Evolutionary conservation across 2,888 invertebrate species (phyloP).

Genomic region (Drosophila longiperda): DNA sequence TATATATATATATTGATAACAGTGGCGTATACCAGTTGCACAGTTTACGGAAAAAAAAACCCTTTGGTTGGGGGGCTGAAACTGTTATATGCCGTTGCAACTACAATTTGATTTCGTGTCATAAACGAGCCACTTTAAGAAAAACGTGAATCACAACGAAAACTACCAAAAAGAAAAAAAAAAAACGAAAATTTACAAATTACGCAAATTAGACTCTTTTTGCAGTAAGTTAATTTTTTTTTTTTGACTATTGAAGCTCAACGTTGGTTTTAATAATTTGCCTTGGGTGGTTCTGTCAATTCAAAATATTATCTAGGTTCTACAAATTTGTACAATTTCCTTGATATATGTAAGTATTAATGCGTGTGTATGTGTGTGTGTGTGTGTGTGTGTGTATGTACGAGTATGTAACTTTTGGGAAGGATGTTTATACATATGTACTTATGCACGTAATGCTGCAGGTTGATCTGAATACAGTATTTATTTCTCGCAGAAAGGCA

Average conservation of each 20-base stretch:
- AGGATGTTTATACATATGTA: slow-evolving; percentile 34
- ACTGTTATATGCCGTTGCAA: slow-evolving; percentile 9
- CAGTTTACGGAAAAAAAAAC: not conserved
- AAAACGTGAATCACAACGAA: slow-evolving; percentile 5
- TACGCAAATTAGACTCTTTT: slow-evolving; percentile 16
- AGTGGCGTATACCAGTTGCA: slow-evolving; percentile 18
- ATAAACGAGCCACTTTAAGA: slow-evolving; percentile 8
- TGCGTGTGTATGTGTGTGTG: slow-evolving; percentile 11
- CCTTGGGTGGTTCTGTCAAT: slow-evolving; percentile 36
- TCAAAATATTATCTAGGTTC: slow-evolving; percentile 35
- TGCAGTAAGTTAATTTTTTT: slow-evolving; percentile 15
- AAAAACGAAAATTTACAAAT: slow-evolving; percentile 2
- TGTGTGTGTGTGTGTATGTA: slow-evolving; percentile 17
- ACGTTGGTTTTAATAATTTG: slow-evolving; percentile 23
- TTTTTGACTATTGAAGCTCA: slow-evolving; percentile 31
- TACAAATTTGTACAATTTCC: slow-evolving; percentile 36
- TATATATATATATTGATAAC: not conserved
- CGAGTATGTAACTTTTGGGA: slow-evolving; percentile 17
- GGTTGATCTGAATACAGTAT: slow-evolving; percentile 13
- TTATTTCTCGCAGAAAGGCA: slow-evolving; percentile 30
- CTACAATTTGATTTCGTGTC: slow-evolving; percentile 4
- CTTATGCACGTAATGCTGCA: slow-evolving; percentile 24
- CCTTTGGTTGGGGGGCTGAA: not conserved
- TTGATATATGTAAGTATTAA: slow-evolving; percentile 27
- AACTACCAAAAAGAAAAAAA: too few species aligned